These are phyloP conservation scores for Lamellibrachia satsuma DNA, from an alignment of 2,888 invertebrate species.

Conservation along the genomic window DNA sequence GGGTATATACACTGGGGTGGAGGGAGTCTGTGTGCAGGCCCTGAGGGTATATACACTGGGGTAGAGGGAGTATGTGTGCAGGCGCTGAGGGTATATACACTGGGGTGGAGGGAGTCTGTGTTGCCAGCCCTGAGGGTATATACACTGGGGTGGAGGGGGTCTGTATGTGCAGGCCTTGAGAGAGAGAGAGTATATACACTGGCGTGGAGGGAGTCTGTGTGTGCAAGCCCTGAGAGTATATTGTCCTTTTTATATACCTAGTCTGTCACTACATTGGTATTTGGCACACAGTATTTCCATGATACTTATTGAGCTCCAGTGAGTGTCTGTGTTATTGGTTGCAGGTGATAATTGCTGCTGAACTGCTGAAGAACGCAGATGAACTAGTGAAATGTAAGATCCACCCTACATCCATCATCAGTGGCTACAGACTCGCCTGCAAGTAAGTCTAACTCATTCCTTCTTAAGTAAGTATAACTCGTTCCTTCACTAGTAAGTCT, in stretches of 20 bases:
- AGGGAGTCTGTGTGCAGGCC: no score
- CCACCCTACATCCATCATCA: constrained; percentile 98
- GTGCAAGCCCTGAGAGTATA: background rate
- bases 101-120: no score
- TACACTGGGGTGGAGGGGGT: no score
- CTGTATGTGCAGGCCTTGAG: no score
- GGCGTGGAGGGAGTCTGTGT: background rate
- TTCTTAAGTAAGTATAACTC: no score
- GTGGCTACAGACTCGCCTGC: constrained; percentile 97
- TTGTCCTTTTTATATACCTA: no score
- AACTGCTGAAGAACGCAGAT: constrained; percentile 90
- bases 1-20: no score
- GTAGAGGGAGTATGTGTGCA: no score
- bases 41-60: no score
- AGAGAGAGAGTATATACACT: background rate
- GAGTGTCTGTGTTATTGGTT: constrained; percentile 25
- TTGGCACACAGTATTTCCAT: background rate
- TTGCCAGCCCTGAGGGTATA: no score
- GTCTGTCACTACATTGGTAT: background rate
- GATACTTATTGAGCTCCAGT: background rate
- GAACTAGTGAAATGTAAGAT: constrained; percentile 98
- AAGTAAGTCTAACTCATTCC: constrained; percentile 72
- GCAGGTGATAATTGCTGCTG: constrained; percentile 76
- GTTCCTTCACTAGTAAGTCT: no score
- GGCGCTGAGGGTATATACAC: no score